A percentile compares a stretch with the other conserved stretches of the same genome.
Conservation (phyloP, 2,113 vertebrate genomes). For the Tetrax tetrax region DNA sequence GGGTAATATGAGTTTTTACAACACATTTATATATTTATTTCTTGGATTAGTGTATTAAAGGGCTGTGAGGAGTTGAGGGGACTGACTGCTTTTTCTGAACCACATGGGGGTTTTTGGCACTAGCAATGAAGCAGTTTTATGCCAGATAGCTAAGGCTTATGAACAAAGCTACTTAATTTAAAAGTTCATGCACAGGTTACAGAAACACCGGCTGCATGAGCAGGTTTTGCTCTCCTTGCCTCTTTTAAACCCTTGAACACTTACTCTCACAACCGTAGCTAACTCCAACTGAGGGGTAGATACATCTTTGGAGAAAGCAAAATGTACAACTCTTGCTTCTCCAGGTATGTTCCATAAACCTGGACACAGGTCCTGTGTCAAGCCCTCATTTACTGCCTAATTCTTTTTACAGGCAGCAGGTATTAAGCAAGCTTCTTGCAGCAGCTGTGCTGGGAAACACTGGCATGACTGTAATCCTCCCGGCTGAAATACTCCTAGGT, state of each 20-base stretch:
- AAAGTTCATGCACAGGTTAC: slow-evolving; percentile 39
- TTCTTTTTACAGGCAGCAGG: slow-evolving; percentile 50
- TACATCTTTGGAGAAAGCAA: neutral
- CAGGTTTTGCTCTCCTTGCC: neutral
- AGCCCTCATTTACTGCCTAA: neutral
- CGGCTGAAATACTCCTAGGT: neutral
- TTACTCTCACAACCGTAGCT: neutral
- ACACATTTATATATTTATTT: slow-evolving; percentile 49
- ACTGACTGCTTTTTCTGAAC: slow-evolving; percentile 4
- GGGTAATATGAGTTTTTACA: neutral
- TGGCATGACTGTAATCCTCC: neutral
- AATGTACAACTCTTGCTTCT: neutral
- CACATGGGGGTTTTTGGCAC: slow-evolving; percentile 1
- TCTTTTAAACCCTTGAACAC: neutral
- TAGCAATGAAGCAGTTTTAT: neutral
- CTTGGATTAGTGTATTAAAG: slow-evolving; percentile 26
- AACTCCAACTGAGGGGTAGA: neutral
- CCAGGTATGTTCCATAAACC: neutral
- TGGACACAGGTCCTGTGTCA: neutral
- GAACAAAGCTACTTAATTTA: slow-evolving; percentile 27
- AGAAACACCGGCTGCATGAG: neutral
- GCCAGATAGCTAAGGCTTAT: slow-evolving; percentile 10
- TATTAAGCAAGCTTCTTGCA: neutral
- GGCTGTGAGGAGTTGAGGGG: neutral
- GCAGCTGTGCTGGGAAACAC: slow-evolving; percentile 41